Evolutionary conservation across 2,888 invertebrate species (phyloP).

Genomic region (Didymodactylos carnosus): DNA sequence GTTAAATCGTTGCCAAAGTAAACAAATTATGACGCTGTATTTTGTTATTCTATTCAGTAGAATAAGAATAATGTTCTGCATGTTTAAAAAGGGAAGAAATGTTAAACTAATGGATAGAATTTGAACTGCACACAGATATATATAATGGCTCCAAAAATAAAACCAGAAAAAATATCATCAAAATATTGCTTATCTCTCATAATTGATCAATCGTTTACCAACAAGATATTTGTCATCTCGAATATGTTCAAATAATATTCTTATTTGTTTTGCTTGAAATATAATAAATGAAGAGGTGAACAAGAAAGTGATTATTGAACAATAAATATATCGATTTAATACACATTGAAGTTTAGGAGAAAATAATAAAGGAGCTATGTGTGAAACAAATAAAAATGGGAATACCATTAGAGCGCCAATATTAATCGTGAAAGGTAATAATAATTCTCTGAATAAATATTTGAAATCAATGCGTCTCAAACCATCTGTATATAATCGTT

Average conservation of each 20-base stretch:
- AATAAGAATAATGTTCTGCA: too few relatives aligned
- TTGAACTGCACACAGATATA: too few relatives aligned
- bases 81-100: too few relatives aligned
- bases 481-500: conserved; percentile 70
- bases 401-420: conserved; percentile 71
- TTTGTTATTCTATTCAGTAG: too few relatives aligned
- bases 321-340: conserved; percentile 70
- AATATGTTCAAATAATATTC: conserved; percentile 82
- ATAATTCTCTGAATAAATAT: conserved; percentile 62
- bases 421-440: conserved; percentile 66
- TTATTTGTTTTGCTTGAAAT: conserved; percentile 77
- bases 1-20: too few relatives aligned
- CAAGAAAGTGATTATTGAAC: conserved; percentile 51
- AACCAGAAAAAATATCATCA: too few relatives aligned
- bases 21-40: too few relatives aligned
- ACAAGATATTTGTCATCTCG: conserved; percentile 95
- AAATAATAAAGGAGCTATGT: conserved; percentile 35
- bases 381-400: conserved; percentile 73
- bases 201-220: conserved; percentile 84
- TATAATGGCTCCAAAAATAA: too few relatives aligned
- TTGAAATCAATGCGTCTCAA: conserved; percentile 71
- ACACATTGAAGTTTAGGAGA: conserved; percentile 32
- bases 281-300: conserved; percentile 49
- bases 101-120: too few relatives aligned
- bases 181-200: conserved; percentile 47